Base-by-base conservation (phyloP, 2,888 invertebrate species). In the Oscheius onirici region DNA sequence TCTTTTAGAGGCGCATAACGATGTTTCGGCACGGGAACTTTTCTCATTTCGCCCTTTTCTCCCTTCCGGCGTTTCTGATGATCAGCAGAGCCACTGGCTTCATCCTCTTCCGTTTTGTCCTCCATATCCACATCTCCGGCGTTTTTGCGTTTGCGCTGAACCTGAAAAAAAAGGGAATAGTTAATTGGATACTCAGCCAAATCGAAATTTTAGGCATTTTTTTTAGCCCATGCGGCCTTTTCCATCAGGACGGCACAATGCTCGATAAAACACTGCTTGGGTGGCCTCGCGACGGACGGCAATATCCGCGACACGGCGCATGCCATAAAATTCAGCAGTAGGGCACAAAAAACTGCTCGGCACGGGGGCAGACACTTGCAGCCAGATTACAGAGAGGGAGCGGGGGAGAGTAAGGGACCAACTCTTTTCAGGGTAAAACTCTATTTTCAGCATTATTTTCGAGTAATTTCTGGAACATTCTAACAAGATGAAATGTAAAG, bases 1-100 rank as follows among this genome's bases (percentile, higher is more conserved):
- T 96, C 94, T 90, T 96, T 97, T 10, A 99, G 89, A 0, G 97
- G 95, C 10, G 94, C 92, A 86, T 94, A 95, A 88, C 99, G 92
- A 84, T 99, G 94, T 5, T 93, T 91, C 15, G 99, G 99, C n/a
- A 99, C 95, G 8, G 93, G 89, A 44, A 99, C 83, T 43, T 74
- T 73, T 20, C 86, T 76, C 15, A 73, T 71, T 55, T 85, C 85
- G 54, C 77, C 78, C 24, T 78, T 81, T 49, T 73, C 74, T 69
- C 80, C 81, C 57, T 73, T 78, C 34, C 74, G 71, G 1, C 81
- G 71, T 67, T 81, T 81, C 58, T 73, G 22, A 15, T 73, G 43
- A 34, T 71, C 75, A 10, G 61, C 67, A 8, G 51, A 68, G 10
- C 55, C 63, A 51, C 24, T 72, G 28, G 58, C 69, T 44, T 67